Conservation (phyloP, 2,888 invertebrate genomes). For the Lochmaea capreae region DNA sequence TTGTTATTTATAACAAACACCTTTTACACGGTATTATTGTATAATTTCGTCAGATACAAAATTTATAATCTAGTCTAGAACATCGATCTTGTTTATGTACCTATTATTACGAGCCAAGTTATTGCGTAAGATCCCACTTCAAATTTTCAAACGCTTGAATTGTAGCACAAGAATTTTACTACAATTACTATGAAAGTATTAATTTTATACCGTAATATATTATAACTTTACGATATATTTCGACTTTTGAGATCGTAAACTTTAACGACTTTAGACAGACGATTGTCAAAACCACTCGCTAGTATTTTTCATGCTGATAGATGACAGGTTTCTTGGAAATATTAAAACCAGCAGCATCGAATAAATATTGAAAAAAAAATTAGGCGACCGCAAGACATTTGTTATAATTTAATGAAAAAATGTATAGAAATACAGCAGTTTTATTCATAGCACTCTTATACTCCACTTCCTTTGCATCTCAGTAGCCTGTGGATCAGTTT, state of each 20-base stretch:
- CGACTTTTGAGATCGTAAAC: constrained; percentile 33
- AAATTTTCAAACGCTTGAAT: constrained; percentile 30
- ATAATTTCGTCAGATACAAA: no score
- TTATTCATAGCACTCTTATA: no score
- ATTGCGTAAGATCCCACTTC: constrained; percentile 31
- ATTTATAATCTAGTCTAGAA: neutral
- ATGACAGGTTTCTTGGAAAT: constrained; percentile 12
- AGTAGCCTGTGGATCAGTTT: no score
- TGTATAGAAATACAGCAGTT: no score
- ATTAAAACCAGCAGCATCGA: neutral
- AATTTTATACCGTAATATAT: constrained; percentile 38
- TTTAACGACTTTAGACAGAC: constrained; percentile 32
- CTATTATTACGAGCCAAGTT: constrained; percentile 21
- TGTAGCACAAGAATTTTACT: constrained; percentile 34
- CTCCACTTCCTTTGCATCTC: no score
- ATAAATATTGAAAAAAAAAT: neutral
- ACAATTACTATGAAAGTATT: constrained; percentile 38
- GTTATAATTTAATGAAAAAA: neutral
- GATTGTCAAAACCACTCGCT: constrained; percentile 17
- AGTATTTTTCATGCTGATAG: constrained; percentile 5
- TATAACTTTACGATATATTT: constrained; percentile 39
- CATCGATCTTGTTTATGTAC: constrained; percentile 9
- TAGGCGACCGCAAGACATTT: neutral
- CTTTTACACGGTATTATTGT: no score
- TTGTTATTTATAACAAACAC: no score